These are phyloP conservation scores for Eupsilia transversa DNA, from an alignment of 2,888 invertebrate species.

Conservation along the genomic window DNA sequence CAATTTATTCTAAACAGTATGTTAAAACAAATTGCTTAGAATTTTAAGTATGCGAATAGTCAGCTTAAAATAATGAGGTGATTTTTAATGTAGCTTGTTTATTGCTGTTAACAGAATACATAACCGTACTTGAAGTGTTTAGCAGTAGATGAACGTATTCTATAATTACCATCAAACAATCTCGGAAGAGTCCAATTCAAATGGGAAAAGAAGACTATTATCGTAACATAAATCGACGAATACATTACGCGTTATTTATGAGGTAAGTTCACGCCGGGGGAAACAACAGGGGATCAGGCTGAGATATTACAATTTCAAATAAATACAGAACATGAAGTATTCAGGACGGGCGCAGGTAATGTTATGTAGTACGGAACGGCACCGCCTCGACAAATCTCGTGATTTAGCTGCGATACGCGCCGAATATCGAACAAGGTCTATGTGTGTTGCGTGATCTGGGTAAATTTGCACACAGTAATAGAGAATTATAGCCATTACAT, in stretches of 20 bases:
- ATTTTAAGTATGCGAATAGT: conserved; percentile 58
- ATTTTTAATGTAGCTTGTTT: conserved; percentile 41
- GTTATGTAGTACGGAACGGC: conserved; percentile 87
- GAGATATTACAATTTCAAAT: conserved; percentile 90
- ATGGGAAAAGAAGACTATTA: conserved; percentile 80
- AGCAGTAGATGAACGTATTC: conserved; percentile 46
- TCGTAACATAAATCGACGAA: conserved; percentile 85
- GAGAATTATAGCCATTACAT: conserved; percentile 85
- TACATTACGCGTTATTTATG: conserved; percentile 87
- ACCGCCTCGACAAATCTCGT: conserved; percentile 89
- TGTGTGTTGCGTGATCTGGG: conserved; percentile 88
- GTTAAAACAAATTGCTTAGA: conserved; percentile 57
- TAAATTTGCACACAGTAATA: conserved; percentile 88
- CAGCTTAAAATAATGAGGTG: conserved; percentile 51
- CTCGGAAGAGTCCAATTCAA: conserved; percentile 71
- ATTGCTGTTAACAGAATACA: conserved; percentile 37
- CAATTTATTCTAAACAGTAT: conserved; percentile 57
- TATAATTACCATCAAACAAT: conserved; percentile 64
- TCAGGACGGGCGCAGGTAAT: conserved; percentile 88
- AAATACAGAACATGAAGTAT: conserved; percentile 90
- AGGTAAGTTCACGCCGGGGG: conserved; percentile 83
- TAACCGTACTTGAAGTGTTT: conserved; percentile 32
- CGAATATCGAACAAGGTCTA: conserved; percentile 88
- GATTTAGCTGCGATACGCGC: conserved; percentile 89
- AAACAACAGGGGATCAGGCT: conserved; percentile 87